Evolutionary conservation across 2,888 invertebrate genomes (phyloP).

Genomic region (Anarsia innoxiella): DNA sequence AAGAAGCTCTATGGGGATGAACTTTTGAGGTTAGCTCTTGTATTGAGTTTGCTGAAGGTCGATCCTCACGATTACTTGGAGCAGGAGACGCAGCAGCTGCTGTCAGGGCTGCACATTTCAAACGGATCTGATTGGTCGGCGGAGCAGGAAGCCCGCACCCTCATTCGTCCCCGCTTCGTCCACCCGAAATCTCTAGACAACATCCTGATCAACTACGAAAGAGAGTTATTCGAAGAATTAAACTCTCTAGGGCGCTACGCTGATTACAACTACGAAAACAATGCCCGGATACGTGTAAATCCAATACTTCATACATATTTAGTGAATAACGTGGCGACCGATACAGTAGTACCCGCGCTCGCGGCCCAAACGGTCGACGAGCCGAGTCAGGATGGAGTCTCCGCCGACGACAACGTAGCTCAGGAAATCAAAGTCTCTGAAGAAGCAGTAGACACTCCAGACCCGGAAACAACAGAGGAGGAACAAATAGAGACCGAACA

Average conservation of each 20-base stretch:
- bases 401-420: constrained; percentile 64
- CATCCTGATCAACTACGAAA: constrained; percentile 81
- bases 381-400: constrained; percentile 47
- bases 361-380: constrained; percentile 41
- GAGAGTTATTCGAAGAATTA: constrained; percentile 82
- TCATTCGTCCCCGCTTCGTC: constrained; percentile 77
- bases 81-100: constrained; percentile 67
- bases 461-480: not conserved
- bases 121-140: constrained; percentile 82
- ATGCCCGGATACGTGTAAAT: constrained; percentile 57
- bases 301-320: constrained; percentile 66
- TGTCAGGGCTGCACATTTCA: constrained; percentile 74
- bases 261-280: constrained; percentile 43
- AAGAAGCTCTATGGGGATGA: constrained; percentile 90
- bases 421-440: constrained; percentile 63
- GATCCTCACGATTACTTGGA: constrained; percentile 82
- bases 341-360: constrained; percentile 56
- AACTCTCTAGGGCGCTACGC: constrained; percentile 78
- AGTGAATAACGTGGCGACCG: constrained; percentile 65
- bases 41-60: constrained; percentile 85
- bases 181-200: constrained; percentile 84
- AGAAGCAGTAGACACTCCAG: constrained; percentile 27
- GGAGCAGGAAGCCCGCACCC: constrained; percentile 70
- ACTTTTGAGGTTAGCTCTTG: constrained; percentile 85
- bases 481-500: constrained; percentile 10